A percentile compares a stretch with the other conserved stretches of the same genome.
These are phyloP conservation scores for Agelas oroides DNA, from an alignment of 37 sponge, comb jelly and placozoan genomes.

Conservation along the genomic window DNA sequence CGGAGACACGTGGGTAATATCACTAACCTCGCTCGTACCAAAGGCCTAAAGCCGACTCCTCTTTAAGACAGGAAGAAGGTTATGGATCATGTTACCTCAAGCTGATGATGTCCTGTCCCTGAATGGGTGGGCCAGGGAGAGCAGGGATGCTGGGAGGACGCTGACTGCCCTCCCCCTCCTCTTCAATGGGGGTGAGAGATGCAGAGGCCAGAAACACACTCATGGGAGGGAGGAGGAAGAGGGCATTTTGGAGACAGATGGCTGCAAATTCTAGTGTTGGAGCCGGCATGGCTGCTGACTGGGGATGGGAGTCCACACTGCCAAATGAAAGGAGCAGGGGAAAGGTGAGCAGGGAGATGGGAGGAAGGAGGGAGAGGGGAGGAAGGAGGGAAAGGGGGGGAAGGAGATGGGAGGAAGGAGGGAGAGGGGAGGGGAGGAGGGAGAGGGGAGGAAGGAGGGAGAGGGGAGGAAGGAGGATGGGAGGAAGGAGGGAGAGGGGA, in stretches of 20 bases:
- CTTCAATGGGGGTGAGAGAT: neutral
- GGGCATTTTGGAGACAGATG: conserved; percentile 92
- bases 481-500: no score
- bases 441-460: no score
- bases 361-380: no score
- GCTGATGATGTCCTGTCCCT: conserved; percentile 47
- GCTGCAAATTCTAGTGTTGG: conserved; percentile 93
- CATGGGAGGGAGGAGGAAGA: conserved; percentile 68
- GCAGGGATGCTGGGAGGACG: conserved; percentile 16
- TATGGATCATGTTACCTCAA: conserved; percentile 51
- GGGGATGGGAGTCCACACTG: conserved; percentile 16
- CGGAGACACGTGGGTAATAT: neutral
- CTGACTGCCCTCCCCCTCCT: neutral
- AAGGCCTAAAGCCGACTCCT: no score
- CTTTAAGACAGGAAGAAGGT: neutral
- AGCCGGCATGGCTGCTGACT: conserved; percentile 86
- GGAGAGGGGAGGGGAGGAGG: neutral
- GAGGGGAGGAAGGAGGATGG: no score
- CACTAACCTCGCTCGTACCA: no score
- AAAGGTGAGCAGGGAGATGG: neutral
- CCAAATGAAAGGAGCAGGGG: neutral
- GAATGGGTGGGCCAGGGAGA: conserved; percentile 75
- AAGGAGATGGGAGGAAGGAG: conserved; percentile 10
- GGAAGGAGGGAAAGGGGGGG: no score
- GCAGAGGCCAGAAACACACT: neutral